phyloP scores from a whole-genome alignment of 92 coral and sea anemone species.

The Parazoanthus swiftii region DNA sequence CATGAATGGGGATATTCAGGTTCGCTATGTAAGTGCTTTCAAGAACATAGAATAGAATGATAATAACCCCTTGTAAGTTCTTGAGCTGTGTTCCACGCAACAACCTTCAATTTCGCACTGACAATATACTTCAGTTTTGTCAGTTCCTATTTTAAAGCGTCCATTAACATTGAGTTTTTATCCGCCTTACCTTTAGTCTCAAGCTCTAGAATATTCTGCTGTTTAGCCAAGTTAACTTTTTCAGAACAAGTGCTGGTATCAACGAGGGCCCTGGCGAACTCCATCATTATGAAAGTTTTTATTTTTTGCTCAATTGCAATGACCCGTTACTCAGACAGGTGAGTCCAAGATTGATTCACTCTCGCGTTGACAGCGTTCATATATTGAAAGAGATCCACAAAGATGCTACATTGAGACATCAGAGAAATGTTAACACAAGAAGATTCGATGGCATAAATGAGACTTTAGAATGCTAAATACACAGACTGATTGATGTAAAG shows the following conservation, averaged over 20 bases:
- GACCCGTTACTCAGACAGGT: constrained; percentile 36
- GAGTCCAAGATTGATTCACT: constrained; percentile 21
- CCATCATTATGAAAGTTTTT: constrained; percentile 1
- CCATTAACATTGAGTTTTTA: constrained; percentile 26
- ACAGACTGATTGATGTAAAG: constrained; percentile 70
- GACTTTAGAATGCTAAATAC: constrained; percentile 91
- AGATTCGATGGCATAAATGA: constrained; percentile 63
- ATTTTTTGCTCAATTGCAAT: not conserved
- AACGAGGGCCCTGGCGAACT: constrained; percentile 19
- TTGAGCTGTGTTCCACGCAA: constrained; percentile 12
- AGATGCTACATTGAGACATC: constrained; percentile 68
- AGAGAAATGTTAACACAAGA: constrained; percentile 69
- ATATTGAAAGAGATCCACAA: constrained; percentile 52
- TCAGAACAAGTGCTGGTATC: constrained; percentile 20
- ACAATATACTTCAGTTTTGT: constrained; percentile 34
- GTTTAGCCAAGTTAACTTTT: constrained; percentile 6
- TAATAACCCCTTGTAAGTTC: constrained; percentile 18
- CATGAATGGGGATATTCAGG: not conserved
- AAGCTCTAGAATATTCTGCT: constrained; percentile 13
- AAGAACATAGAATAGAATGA: constrained; percentile 4
- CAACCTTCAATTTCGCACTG: constrained; percentile 40
- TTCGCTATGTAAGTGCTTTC: not conserved
- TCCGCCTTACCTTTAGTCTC: constrained; percentile 38
- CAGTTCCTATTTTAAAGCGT: constrained; percentile 3
- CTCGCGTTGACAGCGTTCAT: constrained; percentile 39